Evolutionary conservation across 2,888 invertebrate species (phyloP).

Genomic region (Trachelus troglodyta): DNA sequence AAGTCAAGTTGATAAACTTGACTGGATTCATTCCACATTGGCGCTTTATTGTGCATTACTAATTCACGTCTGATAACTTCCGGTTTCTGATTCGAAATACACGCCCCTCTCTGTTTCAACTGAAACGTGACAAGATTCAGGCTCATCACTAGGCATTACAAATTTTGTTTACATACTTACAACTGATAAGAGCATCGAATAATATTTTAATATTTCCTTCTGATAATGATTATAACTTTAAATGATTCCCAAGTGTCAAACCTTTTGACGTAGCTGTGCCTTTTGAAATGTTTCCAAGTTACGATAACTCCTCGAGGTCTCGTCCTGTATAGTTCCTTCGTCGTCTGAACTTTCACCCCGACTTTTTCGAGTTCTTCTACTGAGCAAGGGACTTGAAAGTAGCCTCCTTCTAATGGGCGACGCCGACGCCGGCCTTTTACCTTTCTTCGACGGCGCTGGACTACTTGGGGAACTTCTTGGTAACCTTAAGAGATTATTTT

Average conservation of each 20-base stretch:
- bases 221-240: no score
- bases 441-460: constrained; percentile 79
- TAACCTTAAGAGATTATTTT: constrained; percentile 68
- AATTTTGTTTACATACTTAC: not conserved
- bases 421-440: constrained; percentile 80
- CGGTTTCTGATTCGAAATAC: constrained; percentile 46
- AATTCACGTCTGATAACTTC: constrained; percentile 74
- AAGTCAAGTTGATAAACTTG: constrained; percentile 99
- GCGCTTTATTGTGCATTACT: constrained; percentile 97
- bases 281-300: constrained; percentile 93
- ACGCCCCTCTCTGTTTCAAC: constrained; percentile 72
- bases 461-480: constrained; percentile 83
- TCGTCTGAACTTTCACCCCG: constrained; percentile 88
- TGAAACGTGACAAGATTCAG: constrained; percentile 57
- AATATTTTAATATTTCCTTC: no score
- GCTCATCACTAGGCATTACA: not conserved
- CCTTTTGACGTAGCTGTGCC: constrained; percentile 91
- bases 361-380: constrained; percentile 79
- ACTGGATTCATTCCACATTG: constrained; percentile 99
- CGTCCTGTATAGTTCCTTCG: constrained; percentile 71
- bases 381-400: constrained; percentile 85
- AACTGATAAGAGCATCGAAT: no score
- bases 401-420: constrained; percentile 83
- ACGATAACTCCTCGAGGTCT: constrained; percentile 77
- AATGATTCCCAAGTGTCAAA: constrained; percentile 55